Evolutionary conservation across 2,888 invertebrate species (phyloP).

Genomic region (Metalampra italica): DNA sequence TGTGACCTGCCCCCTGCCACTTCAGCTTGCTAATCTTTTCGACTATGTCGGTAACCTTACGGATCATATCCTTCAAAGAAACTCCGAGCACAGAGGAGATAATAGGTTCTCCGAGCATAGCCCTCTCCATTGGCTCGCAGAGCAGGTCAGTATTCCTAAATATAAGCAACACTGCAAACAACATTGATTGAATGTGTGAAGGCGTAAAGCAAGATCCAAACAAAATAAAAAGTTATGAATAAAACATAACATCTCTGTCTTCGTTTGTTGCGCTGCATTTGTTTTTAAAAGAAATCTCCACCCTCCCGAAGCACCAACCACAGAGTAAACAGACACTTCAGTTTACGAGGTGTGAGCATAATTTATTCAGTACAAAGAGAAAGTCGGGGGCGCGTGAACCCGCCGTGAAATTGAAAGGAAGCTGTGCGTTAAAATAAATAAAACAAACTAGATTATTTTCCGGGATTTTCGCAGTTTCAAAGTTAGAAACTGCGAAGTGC

Average conservation of each 20-base stretch:
- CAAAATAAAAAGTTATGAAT: constrained; percentile 6
- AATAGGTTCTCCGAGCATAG: too few relatives aligned
- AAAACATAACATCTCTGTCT: constrained; percentile 5
- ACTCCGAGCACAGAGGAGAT: too few relatives aligned
- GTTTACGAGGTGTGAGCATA: constrained; percentile 61
- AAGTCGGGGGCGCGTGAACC: constrained; percentile 41
- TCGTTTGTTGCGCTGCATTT: background rate
- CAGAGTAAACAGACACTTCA: constrained; percentile 47
- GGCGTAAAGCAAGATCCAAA: background rate
- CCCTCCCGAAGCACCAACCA: constrained; percentile 37
- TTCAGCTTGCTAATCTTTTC: too few relatives aligned
- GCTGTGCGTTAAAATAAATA: constrained; percentile 34
- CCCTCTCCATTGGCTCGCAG: too few relatives aligned
- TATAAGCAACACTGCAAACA: too few relatives aligned
- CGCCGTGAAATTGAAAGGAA: constrained; percentile 70
- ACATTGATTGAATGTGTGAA: background rate
- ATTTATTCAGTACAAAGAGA: constrained; percentile 67
- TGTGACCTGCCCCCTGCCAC: too few relatives aligned
- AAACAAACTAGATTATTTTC: constrained; percentile 13
- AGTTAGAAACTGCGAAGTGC: too few relatives aligned
- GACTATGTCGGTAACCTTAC: too few relatives aligned
- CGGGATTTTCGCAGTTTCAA: background rate
- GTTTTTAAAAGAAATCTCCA: constrained; percentile 33
- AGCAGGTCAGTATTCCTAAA: too few relatives aligned
- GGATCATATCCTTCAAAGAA: too few relatives aligned